Conservation (phyloP, 2,797 vertebrate species). For the Channa striata region DNA sequence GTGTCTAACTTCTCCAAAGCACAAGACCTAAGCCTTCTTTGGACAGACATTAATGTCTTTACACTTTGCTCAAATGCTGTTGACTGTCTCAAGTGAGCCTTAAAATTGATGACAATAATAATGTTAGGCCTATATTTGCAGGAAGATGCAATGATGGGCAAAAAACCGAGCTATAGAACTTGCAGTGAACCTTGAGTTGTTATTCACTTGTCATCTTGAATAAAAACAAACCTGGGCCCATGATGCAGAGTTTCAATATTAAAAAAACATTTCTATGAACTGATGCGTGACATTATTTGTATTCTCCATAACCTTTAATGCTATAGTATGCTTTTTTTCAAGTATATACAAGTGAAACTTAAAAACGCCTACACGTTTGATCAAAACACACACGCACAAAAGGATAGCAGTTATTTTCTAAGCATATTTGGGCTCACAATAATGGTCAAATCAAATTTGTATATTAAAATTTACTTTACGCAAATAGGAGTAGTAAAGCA, state of each 20-base stretch:
- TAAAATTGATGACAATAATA: conserved; percentile 43
- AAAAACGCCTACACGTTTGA: no score
- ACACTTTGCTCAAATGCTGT: conserved; percentile 17
- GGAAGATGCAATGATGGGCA: no score
- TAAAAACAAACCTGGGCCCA: conserved; percentile 38
- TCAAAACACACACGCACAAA: no score
- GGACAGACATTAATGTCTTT: conserved; percentile 37
- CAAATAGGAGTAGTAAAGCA: no score
- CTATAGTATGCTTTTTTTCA: no score
- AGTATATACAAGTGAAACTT: no score
- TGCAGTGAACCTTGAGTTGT: conserved; percentile 38
- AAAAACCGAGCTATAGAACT: conserved; percentile 8
- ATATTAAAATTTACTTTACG: no score
- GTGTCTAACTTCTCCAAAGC: conserved; percentile 1
- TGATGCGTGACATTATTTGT: conserved; percentile 23
- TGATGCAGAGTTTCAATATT: conserved; percentile 21
- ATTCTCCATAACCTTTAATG: conserved; percentile 15
- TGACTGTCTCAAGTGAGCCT: conserved; percentile 31
- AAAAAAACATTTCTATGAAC: conserved; percentile 30
- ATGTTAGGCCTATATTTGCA: conserved; percentile 4
- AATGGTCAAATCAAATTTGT: no score
- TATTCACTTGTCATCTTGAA: conserved; percentile 59
- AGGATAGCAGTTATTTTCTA: no score
- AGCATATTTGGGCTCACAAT: no score
- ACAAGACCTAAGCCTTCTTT: conserved; percentile 39